Conservation (phyloP, 2,113 vertebrate species). For the Redunca redunca region DNA sequence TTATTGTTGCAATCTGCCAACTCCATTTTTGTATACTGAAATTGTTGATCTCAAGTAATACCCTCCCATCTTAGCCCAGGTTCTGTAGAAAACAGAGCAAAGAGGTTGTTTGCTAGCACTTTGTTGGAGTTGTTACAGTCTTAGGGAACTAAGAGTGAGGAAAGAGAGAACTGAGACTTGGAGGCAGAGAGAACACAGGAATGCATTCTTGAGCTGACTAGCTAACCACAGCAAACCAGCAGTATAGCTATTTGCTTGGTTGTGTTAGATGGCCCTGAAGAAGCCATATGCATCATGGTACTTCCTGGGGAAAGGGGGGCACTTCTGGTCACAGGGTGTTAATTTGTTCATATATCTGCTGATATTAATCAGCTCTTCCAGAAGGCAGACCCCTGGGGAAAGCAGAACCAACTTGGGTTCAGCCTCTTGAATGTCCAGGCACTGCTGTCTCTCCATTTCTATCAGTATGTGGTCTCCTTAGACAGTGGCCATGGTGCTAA, state of each 20-base stretch:
- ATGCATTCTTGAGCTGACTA: not conserved
- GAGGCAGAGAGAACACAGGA: not conserved
- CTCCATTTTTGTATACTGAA: not conserved
- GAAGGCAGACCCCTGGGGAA: not conserved
- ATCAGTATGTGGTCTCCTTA: not conserved
- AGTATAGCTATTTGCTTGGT: fast-evolving
- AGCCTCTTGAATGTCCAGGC: not conserved
- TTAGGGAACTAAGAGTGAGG: not conserved
- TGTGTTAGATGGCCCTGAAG: not conserved
- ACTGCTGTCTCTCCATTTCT: not conserved
- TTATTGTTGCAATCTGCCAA: not conserved
- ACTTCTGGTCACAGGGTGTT: not conserved
- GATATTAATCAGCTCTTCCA: not conserved
- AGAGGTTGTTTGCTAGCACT: not conserved
- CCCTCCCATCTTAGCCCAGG: not conserved
- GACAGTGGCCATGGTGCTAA: not conserved
- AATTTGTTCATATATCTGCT: not conserved
- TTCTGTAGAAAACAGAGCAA: not conserved
- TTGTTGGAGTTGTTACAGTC: not conserved
- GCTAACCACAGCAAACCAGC: not conserved
- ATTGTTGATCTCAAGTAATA: not conserved
- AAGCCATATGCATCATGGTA: not conserved
- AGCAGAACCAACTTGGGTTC: not conserved
- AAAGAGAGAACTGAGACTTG: not conserved
- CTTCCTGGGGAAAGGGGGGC: not conserved